These are phyloP conservation scores for Erannis defoliaria DNA, from an alignment of 2,888 invertebrate species.

Conservation along the genomic window DNA sequence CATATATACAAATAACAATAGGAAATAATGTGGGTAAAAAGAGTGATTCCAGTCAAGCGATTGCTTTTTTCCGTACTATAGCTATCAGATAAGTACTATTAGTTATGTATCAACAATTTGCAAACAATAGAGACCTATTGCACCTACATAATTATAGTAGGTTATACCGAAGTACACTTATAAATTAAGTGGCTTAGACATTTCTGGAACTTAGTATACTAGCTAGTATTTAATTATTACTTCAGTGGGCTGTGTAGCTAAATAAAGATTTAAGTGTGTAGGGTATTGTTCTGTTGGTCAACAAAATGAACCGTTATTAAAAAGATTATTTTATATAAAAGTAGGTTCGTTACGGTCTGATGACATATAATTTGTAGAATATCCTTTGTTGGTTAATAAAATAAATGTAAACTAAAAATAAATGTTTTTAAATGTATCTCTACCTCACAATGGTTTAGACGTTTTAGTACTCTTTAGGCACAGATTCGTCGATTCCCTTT, in stretches of 20 bases:
- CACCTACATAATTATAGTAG: neutral
- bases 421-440: neutral
- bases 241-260: constrained; percentile 23
- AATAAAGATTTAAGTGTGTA: no score
- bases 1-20: neutral
- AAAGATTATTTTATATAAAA: no score
- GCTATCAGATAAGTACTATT: neutral
- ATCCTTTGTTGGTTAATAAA: neutral
- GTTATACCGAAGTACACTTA: neutral
- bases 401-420: neutral
- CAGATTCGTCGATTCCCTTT: no score
- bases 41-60: neutral
- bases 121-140: neutral
- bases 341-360: no score
- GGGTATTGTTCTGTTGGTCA: constrained; percentile 21
- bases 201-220: neutral
- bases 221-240: neutral
- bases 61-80: neutral
- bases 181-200: neutral
- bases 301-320: constrained; percentile 29
- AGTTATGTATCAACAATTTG: neutral
- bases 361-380: neutral
- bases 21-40: constrained; percentile 1
- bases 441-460: no score
- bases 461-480: no score